Evolutionary conservation across 23 tunicate genomes (phyloP), one percentile per base, ranked within the genome.

Genomic region (Clavelina lepadiformis): DNA sequence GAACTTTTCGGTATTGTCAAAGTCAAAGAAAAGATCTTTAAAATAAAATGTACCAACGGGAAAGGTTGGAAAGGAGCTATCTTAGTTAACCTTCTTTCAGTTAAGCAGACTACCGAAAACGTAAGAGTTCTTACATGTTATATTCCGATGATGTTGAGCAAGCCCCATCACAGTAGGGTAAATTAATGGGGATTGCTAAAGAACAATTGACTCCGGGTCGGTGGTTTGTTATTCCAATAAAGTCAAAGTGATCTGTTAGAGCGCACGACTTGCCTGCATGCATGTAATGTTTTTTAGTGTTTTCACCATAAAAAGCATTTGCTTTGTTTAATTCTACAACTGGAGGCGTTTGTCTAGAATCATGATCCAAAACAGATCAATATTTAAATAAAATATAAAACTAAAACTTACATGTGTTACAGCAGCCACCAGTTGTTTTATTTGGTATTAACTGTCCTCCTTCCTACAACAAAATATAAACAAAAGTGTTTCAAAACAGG

Each of bases 161-260:
- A 6, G 74, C 74, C 32, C 74, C 74, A 29, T 51, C 60, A 30
- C 74, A 68, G 24, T 31, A 21, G 19, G 74, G 74, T 6, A 68
- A 31, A 51, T 68, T 68, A 8, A 68, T 37, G 21, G 51, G 3
- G 5, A 30, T 13, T 6, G 22, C 27, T 2, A 61, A 31, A 30
- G 74, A 25, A 45, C 74, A 68, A 37, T 51, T 68, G 2, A 51
- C 61, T 50, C 61, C 60, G 22, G 30, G 22, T 61, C 3, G 44
- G 8, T 2, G 67, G 67, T 3, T 61, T 22, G 45, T 24, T 29
- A 31, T 33, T 33, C 1, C 22, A 13, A 65, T 22, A 1, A 22
- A 7, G 1, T 65, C 55, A 22, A 15, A 44, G 24, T 65, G 33
- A 19, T 65, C 71, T 3, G 71, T 41, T 2, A 38, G 32, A 21